Base-by-base conservation (phyloP, 2,888 invertebrate genomes). In the Tetropium fuscum region DNA sequence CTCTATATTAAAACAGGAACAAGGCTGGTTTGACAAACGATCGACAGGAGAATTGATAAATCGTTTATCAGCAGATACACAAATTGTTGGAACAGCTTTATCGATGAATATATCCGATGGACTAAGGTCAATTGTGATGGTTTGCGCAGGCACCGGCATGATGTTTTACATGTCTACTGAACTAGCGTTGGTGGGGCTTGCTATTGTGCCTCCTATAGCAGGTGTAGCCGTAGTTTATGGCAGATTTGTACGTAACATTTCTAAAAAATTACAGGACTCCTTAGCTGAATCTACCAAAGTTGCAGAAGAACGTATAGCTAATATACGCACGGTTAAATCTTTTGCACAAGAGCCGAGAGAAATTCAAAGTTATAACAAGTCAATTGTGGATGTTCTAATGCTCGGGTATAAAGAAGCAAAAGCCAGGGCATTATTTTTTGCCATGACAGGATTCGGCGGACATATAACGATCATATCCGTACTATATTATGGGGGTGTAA, bases 101-200 rank as follows among this genome's bases (percentile, higher is more conserved):
- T 97, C 97, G 51, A 91, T 90, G 77, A 98, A 98, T 82, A 87
- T 98, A 57, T 96, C 97, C 1, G 98, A 98, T 83, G 98, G 98
- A 0, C 81, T 98, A 15, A 84, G 98, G 41, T 93, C 97, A 0
- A 78, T 90, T 1, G 90, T 95, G 59, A 95, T 96, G 90, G 92
- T 94, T 5, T 80, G 88, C 18, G 93, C 93, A 36, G 96, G 97
- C 0, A 90, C 95, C 27, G 90, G 92, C 18, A 96, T 98, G 94
- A 98, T 98, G 98, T 87, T 97, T 70, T 97, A 94, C 81, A 93
- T 96, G 78, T 98, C 97, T 0, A 90, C 95, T 0, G 88, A 95
- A 68, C 81, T 98, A 72, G 93, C 98, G 2, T 75, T 93, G 43
- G 89, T 97, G 43, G 94, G 97, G 15, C 81, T 97, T 49, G 86